Percentiles rank a stretch among this genome's conserved stretches.
phyloP scores from a whole-genome alignment of 1,140 invertebrate species.

The Ceratina australensis region DNA sequence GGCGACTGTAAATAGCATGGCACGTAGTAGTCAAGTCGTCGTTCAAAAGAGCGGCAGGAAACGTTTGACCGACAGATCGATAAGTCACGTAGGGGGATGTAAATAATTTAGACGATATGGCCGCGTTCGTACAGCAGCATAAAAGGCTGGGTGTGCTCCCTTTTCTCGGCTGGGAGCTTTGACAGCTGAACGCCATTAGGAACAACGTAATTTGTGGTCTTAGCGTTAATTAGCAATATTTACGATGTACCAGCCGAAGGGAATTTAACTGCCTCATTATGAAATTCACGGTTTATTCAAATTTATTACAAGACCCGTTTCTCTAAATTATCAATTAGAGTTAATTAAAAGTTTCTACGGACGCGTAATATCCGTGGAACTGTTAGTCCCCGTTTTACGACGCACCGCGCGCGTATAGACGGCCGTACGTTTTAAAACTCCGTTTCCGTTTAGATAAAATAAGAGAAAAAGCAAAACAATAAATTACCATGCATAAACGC shows the following conservation, averaged over 20 bases:
- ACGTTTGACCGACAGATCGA: constrained; percentile 19
- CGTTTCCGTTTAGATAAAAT: neutral
- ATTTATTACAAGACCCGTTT: no score
- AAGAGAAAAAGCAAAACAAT: neutral
- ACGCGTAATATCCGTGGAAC: neutral
- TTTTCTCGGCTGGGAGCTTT: neutral
- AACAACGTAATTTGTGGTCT: constrained; percentile 21
- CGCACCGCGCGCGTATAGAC: neutral
- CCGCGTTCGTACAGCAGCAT: neutral
- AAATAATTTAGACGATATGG: constrained; percentile 34
- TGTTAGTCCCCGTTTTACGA: neutral
- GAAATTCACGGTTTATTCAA: neutral
- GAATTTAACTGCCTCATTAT: neutral
- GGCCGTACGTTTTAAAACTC: neutral
- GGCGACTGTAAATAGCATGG: neutral
- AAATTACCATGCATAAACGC: neutral
- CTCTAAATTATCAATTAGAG: no score
- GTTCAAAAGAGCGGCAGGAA: constrained; percentile 6
- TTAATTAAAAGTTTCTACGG: no score
- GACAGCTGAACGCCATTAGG: constrained; percentile 10
- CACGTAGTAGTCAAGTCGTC: neutral
- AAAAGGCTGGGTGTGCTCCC: neutral
- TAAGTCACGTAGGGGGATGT: constrained; percentile 29
- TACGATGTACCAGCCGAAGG: neutral
- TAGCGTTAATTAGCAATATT: constrained; percentile 11